Evolutionary conservation across 2,888 invertebrate species (phyloP).

Genomic region (Ichneumoninae sp.): DNA sequence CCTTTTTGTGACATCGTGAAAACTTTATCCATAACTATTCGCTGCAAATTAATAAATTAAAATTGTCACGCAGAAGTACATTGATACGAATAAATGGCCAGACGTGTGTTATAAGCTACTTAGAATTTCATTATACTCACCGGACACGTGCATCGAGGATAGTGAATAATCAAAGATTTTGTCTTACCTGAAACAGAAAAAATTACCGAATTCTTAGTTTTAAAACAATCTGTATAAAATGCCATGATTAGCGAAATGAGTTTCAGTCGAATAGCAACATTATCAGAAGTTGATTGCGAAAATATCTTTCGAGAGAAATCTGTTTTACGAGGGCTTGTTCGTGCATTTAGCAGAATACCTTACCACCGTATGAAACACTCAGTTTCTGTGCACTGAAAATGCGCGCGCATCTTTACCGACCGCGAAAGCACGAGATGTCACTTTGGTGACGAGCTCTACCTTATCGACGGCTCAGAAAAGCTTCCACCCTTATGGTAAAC

Average conservation of each 20-base stretch:
- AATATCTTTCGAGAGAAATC: neutral
- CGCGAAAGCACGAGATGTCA: constrained; percentile 5
- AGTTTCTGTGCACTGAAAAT: neutral
- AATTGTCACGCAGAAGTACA: constrained; percentile 5
- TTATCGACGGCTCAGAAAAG: constrained; percentile 39
- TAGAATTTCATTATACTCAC: constrained; percentile 45
- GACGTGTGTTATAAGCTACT: constrained; percentile 23
- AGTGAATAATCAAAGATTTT: neutral
- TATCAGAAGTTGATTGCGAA: neutral
- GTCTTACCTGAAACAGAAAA: constrained; percentile 60
- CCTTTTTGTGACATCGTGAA: neutral
- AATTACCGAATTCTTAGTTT: neutral
- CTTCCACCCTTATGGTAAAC: neutral
- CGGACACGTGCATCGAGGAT: neutral
- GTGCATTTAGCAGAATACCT: neutral
- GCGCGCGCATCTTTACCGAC: constrained; percentile 26
- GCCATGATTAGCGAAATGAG: neutral
- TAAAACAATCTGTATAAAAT: neutral
- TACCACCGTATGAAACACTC: constrained; percentile 34
- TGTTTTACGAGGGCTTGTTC: constrained; percentile 8
- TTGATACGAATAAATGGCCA: constrained; percentile 56
- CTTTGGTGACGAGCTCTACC: constrained; percentile 1
- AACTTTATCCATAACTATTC: neutral
- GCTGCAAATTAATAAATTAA: neutral
- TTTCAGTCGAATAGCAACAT: neutral